Evolutionary conservation across 2,113 vertebrate genomes (phyloP).

Genomic region (Enhydra lutris): DNA sequence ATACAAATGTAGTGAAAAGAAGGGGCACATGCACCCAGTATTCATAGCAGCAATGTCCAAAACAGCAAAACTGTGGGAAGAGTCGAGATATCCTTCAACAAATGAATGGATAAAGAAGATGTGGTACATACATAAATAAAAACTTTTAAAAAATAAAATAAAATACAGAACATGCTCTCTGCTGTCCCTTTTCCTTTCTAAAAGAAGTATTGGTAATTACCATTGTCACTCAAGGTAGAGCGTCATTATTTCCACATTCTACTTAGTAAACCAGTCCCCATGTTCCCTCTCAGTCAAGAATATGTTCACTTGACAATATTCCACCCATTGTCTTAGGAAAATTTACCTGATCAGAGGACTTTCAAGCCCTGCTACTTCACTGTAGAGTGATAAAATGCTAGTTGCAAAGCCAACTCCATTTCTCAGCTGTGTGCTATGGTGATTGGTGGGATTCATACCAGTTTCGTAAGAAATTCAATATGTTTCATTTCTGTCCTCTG

Average conservation of each 20-base stretch:
- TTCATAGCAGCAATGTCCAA: too few relatives aligned
- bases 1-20: too few relatives aligned
- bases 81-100: too few relatives aligned
- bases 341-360: slow-evolving; percentile 40
- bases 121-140: neutral
- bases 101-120: too few relatives aligned
- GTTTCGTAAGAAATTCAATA: slow-evolving; percentile 73
- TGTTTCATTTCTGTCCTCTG: slow-evolving; percentile 66
- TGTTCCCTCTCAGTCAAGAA: neutral
- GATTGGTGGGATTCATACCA: slow-evolving; percentile 74
- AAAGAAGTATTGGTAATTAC: neutral
- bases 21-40: too few relatives aligned
- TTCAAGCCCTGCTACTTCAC: slow-evolving; percentile 50
- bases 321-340: neutral
- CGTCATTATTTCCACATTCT: neutral
- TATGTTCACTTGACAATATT: neutral
- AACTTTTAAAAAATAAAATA: neutral
- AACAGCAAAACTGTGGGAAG: too few relatives aligned
- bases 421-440: slow-evolving; percentile 72
- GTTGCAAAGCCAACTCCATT: slow-evolving; percentile 58
- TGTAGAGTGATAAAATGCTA: slow-evolving; percentile 69
- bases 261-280: neutral
- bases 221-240: neutral
- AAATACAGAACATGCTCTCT: neutral
- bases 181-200: neutral